Base-by-base conservation (phyloP, 2,113 vertebrate species). In the Ceyx melanurus region DNA sequence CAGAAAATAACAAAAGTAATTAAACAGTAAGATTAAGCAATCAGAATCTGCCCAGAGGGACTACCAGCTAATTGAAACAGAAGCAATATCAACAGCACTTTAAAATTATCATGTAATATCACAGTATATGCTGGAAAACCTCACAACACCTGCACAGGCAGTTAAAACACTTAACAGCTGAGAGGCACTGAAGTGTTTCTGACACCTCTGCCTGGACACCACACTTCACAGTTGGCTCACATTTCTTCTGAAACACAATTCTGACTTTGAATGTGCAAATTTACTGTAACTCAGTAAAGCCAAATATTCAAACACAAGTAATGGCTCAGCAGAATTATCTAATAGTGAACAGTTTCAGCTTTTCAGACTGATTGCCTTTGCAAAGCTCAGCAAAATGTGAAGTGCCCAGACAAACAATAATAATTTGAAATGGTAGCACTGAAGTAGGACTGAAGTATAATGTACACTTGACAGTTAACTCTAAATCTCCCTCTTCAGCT, bases 181-280 rank as follows among this genome's bases (percentile, higher is more conserved):
- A 54, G 84, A 25, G 56, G 35, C 64, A 48, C 42, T 3, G 10
- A 1, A 37, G 91, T 2, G 45, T 11, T 4, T 2, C 25, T 5
- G 15, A 29, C 10, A 48, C 15, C n/a, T 14, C 37, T 5, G 43
- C 65, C 68, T 3, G 22, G 17, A 33, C 33, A 60, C 29, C 48
- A 28, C 5, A 11, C 9, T 71, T 20, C 33, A 26, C 48, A 25
- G 12, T 2, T 1, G 60, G 7, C 3, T 67, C 65, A 3, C 2
- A 3, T 12, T 45, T 46, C 58, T n/a, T 4, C 46, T 7, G 8
- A 62, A 77, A 73, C 68, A 42, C 29, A 2, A 8, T 2, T 18
- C 67, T 75, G 10, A 7, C 33, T 37, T 4, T 0, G 16, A 45
- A 21, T 1, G 1, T 1, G 19, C 2, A 1, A 28, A 5, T 12